Evolutionary conservation across 2,797 vertebrate genomes (phyloP).

Genomic region (Pagetopsis macropterus): DNA sequence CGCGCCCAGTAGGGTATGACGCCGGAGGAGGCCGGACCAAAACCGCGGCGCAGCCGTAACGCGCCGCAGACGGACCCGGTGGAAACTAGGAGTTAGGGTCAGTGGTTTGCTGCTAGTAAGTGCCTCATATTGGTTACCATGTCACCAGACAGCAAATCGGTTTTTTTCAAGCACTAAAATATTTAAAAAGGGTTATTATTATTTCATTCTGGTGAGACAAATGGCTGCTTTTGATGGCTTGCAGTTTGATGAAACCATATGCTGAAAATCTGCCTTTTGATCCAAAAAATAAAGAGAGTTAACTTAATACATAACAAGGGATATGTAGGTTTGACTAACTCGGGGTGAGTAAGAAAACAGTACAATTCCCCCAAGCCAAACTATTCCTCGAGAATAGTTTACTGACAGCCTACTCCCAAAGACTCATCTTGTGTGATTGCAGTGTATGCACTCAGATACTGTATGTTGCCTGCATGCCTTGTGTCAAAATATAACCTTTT

Average conservation of each 20-base stretch:
- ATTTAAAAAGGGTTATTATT: background rate
- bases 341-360: background rate
- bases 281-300: conserved; percentile 9
- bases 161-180: background rate
- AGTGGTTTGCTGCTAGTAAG: background rate
- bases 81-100: background rate
- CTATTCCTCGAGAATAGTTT: conserved; percentile 8
- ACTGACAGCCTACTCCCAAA: background rate
- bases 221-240: background rate
- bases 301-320: conserved; percentile 15
- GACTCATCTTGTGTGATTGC: background rate
- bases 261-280: conserved; percentile 36
- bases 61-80: too few relatives aligned
- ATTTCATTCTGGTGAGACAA: conserved; percentile 7
- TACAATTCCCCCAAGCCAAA: conserved; percentile 5
- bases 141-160: too few relatives aligned
- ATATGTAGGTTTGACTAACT: conserved; percentile 13
- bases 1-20: too few relatives aligned
- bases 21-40: too few relatives aligned
- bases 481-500: conserved; percentile 22
- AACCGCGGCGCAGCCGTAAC: too few relatives aligned
- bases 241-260: conserved; percentile 21
- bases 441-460: background rate
- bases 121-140: too few relatives aligned
- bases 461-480: background rate